phyloP scores from a whole-genome alignment of 2,797 vertebrate genomes.

The Xerus rutilus region DNA sequence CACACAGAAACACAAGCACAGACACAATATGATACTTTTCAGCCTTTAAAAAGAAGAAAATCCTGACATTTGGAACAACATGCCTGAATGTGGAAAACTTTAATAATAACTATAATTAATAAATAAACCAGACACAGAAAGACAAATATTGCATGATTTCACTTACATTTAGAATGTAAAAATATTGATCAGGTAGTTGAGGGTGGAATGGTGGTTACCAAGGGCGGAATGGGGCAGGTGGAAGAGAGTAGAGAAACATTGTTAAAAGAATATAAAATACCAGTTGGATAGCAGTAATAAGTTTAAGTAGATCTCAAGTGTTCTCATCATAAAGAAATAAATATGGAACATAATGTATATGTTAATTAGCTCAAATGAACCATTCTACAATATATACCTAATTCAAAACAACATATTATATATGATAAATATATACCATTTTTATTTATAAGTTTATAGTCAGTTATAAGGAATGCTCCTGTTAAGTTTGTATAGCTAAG shows the following conservation, averaged over 20 bases:
- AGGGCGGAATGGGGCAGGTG: no score
- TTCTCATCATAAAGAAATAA: background rate
- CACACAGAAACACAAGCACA: background rate
- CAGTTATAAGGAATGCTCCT: background rate
- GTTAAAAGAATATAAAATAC: background rate
- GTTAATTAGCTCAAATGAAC: background rate
- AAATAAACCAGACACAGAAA: background rate
- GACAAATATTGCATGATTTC: background rate
- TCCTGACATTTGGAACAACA: background rate
- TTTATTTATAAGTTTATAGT: slow-evolving; percentile 15
- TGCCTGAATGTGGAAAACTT: background rate
- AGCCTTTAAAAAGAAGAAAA: background rate
- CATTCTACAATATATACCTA: background rate
- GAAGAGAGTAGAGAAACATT: background rate
- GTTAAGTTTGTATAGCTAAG: background rate
- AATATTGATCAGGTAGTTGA: background rate
- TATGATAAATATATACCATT: background rate
- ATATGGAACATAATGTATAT: background rate
- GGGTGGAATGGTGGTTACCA: background rate
- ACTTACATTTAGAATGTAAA: background rate
- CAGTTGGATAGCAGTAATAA: background rate
- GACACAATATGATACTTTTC: background rate
- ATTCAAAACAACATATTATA: background rate
- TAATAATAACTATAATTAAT: no score
- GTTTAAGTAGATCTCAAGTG: background rate